Percentiles rank a stretch among this genome's conserved stretches.
phyloP scores from a whole-genome alignment of 2,888 invertebrate genomes.

The Cephus sareptanus region DNA sequence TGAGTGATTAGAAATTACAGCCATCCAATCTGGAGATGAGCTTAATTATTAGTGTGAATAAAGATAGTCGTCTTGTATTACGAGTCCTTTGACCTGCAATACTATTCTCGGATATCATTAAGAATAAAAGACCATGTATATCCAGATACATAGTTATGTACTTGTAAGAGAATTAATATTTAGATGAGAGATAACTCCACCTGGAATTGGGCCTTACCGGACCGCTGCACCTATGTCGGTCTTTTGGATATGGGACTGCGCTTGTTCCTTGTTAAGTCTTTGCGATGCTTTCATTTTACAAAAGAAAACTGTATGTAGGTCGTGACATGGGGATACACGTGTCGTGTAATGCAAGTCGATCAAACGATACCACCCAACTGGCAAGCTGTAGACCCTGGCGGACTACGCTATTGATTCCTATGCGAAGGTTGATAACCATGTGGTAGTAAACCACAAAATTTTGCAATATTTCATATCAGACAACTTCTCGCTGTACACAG shows the following conservation, averaged over 20 bases:
- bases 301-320: constrained; percentile 21
- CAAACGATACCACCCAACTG: constrained; percentile 19
- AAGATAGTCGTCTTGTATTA: not conserved
- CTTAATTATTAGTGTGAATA: not conserved
- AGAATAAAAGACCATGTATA: not conserved
- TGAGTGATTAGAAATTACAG: not conserved
- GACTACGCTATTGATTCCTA: not conserved
- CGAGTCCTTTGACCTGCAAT: not conserved
- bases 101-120: not conserved
- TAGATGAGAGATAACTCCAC: not conserved
- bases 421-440: not conserved
- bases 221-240: not conserved
- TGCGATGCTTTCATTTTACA: constrained; percentile 1
- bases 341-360: constrained; percentile 17
- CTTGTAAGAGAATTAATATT: not conserved
- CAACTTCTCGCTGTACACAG: not conserved
- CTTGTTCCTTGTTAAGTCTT: not conserved
- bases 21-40: not conserved
- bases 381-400: not conserved
- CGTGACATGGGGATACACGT: constrained; percentile 23
- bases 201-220: not conserved
- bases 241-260: not conserved
- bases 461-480: not conserved
- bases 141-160: not conserved
- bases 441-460: not conserved